Evolutionary conservation across 2,888 invertebrate genomes (phyloP), one percentile per base, ranked within the genome.

Genomic region (Hybos culiciformis): DNA sequence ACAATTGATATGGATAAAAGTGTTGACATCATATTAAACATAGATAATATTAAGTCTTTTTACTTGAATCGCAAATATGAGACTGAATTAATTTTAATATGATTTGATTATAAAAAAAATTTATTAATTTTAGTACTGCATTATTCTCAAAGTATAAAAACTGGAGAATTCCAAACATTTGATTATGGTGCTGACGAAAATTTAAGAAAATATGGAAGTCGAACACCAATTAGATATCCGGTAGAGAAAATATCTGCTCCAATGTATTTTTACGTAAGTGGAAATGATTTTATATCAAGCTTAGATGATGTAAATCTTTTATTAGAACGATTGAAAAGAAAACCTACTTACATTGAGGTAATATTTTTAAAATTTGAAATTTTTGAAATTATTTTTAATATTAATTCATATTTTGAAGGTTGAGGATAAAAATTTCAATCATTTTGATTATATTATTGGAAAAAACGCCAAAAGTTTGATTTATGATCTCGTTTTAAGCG

Each of bases 381-480:
- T n/a, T n/a, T n/a, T n/a, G n/a, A n/a, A n/a, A n/a, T n/a, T n/a
- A n/a, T n/a, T n/a, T n/a, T n/a, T n/a, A n/a, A n/a, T n/a, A n/a
- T n/a, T n/a, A n/a, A n/a, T n/a, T n/a, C n/a, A n/a, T n/a, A n/a
- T n/a, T n/a, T n/a, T n/a, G n/a, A n/a, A n/a, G n/a, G n/a, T n/a
- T n/a, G 51, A 63, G 2, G 58, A 68, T 37, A 51, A 36, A 6
- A 58, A 58, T 5, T 79, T 77, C 54, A 75, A 71, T 51, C 80
- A 80, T 54, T 53, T 78, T 46, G 79, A 80, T 55, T 79, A 76
- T 55, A 56, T 75, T 50, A 75, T 73, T 70, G 77, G 70, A 9
- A 71, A 68, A n/a, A 67, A 75, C 50, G 71, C 70, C 2, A 70
- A 67, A 50, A 60, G 60, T 12, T 59, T 77, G 34, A 52, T 78